Conservation (phyloP, 2,888 invertebrate genomes). For the Watsonalla cultraria region DNA sequence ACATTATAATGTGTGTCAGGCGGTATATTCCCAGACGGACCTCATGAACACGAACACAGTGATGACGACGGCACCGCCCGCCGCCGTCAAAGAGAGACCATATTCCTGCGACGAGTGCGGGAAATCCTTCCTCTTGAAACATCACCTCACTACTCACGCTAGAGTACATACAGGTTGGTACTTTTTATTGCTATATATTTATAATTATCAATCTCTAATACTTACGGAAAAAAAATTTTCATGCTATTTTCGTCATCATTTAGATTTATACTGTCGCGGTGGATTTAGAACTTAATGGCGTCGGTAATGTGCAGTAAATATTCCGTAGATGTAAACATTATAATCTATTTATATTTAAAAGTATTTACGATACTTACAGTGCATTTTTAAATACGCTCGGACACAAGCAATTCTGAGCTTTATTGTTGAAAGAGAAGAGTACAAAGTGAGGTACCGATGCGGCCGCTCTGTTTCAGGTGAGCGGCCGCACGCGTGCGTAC, state of each 20-base stretch:
- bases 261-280: not conserved
- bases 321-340: not conserved
- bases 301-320: too few species aligned
- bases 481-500: slow-evolving; percentile 85
- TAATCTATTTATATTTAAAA: too few species aligned
- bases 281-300: not conserved
- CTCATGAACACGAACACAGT: slow-evolving; percentile 49
- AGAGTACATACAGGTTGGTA: slow-evolving; percentile 85
- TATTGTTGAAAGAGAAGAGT: not conserved
- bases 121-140: slow-evolving; percentile 89
- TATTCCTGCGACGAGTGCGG: slow-evolving; percentile 91
- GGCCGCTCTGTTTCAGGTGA: slow-evolving; percentile 76
- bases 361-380: too few species aligned
- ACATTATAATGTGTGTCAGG: slow-evolving; percentile 32
- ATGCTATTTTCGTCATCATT: not conserved
- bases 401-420: not conserved
- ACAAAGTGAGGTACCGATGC: slow-evolving; percentile 7
- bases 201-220: too few species aligned
- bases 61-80: slow-evolving; percentile 50
- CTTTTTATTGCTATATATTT: not conserved
- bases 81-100: slow-evolving; percentile 83
- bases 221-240: too few species aligned
- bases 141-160: slow-evolving; percentile 90
- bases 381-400: not conserved
- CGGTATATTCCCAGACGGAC: slow-evolving; percentile 70